Evolutionary conservation across 2,113 vertebrate species (phyloP), one percentile per base, ranked within the genome.

Genomic region (Lonchura striata): DNA sequence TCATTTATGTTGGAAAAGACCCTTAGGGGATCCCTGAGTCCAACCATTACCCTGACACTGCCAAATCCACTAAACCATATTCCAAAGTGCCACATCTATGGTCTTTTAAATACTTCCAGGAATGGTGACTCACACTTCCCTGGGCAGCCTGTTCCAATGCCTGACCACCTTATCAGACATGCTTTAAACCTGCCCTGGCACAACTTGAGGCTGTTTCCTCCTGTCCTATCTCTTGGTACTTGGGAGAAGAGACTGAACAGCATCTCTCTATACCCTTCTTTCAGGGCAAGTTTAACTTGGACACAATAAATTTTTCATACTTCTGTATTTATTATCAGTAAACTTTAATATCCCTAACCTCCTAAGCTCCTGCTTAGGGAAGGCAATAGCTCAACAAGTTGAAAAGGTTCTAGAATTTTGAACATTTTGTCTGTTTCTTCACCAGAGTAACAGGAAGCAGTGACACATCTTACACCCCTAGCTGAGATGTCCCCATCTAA

Each of bases 211-310:
- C 11, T 0, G 0, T 53, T 77, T 59, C 42, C 27, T 77, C 31
- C 53, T 19, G 5, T 68, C n/a, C 33, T 57, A 12, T 35, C 9
- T 14, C 14, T 33, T 44, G 42, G 18, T 44, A 59, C 24, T 9
- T 18, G 12, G 41, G 13, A 82, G 28, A 81, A 82, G 27, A 49
- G 31, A 47, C 8, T 1, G 5, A 46, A 33, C 7, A 0, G 0
- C 16, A 54, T 23, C 23, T 56, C 0, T 0, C 19, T 44, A 30
- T 13, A 54, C 8, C 9, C 7, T 68, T 22, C 46, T 61, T 68
- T 54, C 47, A 75, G 47, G 27, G 49, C 31, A 61, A 56, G 15
- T 42, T 10, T 37, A 70, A 13, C 56, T 20, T 28, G 27, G 42
- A 56, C 35, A 76, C 15, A 42, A 22, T 2, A 10, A 35, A 66